These are phyloP conservation scores for Chionomys nivalis DNA, from an alignment of 2,113 vertebrate genomes.

Conservation along the genomic window DNA sequence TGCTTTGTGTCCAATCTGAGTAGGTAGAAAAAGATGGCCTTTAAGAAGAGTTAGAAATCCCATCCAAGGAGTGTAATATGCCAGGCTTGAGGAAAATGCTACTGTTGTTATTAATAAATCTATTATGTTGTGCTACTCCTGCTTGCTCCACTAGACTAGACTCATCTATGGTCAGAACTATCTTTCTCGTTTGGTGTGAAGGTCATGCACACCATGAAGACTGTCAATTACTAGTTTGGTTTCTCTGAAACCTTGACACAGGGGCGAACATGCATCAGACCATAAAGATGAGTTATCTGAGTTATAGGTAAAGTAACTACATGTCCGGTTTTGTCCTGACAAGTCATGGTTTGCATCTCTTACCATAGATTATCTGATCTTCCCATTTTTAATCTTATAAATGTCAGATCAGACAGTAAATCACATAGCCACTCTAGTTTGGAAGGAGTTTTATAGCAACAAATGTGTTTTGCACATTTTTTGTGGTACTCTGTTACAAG, in stretches of 20 bases:
- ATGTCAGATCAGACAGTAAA: conserved; percentile 43
- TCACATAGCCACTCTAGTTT: conserved; percentile 50
- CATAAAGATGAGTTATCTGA: conserved; percentile 9
- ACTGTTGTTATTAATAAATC: conserved; percentile 9
- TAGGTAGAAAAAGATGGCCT: background rate
- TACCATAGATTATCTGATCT: conserved; percentile 30
- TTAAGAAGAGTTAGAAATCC: background rate
- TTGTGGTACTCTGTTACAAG: background rate
- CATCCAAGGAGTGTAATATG: background rate
- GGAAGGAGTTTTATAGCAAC: conserved; percentile 15
- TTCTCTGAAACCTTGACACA: conserved; percentile 49
- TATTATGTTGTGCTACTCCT: background rate
- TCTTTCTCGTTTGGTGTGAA: background rate
- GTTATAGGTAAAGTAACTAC: conserved; percentile 30
- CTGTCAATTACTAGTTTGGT: conserved; percentile 49
- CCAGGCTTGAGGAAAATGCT: background rate
- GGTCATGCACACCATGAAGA: conserved; percentile 24
- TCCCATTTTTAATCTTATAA: conserved; percentile 20
- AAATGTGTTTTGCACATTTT: conserved; percentile 46
- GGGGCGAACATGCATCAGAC: background rate
- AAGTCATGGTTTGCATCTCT: background rate
- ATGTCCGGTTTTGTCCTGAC: conserved; percentile 32
- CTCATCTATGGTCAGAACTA: conserved; percentile 33
- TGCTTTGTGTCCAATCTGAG: background rate
- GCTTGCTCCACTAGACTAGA: background rate